phyloP scores from a whole-genome alignment of 2,113 vertebrate species.

The Callipepla squamata region DNA sequence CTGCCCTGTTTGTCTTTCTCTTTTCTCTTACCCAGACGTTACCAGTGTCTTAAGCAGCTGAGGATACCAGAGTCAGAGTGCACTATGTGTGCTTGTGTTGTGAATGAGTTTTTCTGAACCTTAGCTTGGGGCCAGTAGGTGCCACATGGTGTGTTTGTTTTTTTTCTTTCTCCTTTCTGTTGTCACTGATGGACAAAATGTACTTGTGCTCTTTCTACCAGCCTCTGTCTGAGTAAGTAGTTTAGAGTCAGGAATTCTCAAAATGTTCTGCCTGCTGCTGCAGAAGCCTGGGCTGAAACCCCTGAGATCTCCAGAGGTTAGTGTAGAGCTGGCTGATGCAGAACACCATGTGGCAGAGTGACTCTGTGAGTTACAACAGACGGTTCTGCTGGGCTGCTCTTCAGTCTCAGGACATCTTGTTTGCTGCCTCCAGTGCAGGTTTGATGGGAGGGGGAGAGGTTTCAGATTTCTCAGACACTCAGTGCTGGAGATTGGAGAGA shows the following conservation, averaged over 20 bases:
- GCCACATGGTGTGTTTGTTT: neutral
- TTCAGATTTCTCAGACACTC: neutral
- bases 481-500: neutral
- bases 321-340: slow-evolving; percentile 3
- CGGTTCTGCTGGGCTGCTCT: neutral
- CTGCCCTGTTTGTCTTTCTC: neutral
- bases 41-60: neutral
- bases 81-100: neutral
- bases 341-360: neutral
- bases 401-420: slow-evolving; percentile 11
- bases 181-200: neutral
- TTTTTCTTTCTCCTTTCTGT: neutral
- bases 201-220: neutral
- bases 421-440: slow-evolving; percentile 16
- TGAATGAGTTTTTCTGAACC: neutral
- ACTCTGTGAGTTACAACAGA: neutral
- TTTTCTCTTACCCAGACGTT: neutral
- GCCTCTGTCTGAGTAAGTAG: neutral
- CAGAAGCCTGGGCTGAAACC: neutral
- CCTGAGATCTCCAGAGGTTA: neutral
- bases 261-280: slow-evolving; percentile 11
- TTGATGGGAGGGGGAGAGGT: neutral
- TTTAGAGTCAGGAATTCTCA: neutral
- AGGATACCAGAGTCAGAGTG: neutral
- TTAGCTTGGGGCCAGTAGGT: neutral